Conservation (phyloP, 2,797 vertebrate species). For the Thalassophryne amazonica region DNA sequence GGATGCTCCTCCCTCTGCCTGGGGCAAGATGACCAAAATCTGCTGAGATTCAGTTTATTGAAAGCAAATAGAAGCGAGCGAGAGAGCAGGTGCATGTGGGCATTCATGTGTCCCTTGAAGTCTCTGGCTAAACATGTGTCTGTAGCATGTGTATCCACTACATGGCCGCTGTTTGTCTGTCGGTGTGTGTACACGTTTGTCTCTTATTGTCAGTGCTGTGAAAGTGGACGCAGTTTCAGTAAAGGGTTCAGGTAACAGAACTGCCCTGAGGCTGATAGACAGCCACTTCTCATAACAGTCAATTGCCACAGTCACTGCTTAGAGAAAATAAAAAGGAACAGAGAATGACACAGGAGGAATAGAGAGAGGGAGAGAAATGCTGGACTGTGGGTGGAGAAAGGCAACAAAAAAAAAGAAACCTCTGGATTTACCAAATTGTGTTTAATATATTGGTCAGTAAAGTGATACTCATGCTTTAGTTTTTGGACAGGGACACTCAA, state of each 20-base stretch:
- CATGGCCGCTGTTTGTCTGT: neutral
- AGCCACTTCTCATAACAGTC: conserved; percentile 67
- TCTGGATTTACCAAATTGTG: too few species aligned
- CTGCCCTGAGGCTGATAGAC: conserved; percentile 53
- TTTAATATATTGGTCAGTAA: too few species aligned
- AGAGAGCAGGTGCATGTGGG: neutral
- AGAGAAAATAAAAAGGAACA: conserved; percentile 11
- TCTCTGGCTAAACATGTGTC: conserved; percentile 3
- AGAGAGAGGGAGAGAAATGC: conserved; percentile 8
- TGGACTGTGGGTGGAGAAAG: neutral
- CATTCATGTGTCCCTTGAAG: neutral
- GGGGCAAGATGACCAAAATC: conserved; percentile 36
- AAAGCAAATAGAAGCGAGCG: conserved; percentile 27
- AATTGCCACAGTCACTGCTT: conserved; percentile 24
- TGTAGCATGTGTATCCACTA: neutral
- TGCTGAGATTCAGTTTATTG: conserved; percentile 50
- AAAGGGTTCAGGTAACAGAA: conserved; percentile 60
- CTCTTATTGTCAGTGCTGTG: conserved; percentile 4
- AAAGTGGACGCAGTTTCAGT: conserved; percentile 45
- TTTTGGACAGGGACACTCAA: too few species aligned
- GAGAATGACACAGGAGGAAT: conserved; percentile 13
- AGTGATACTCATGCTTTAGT: too few species aligned
- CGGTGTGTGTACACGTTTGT: neutral
- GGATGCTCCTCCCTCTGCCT: conserved; percentile 48
- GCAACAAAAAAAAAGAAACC: too few species aligned